A percentile compares a stretch with the other conserved stretches of the same genome.
These are phyloP conservation scores for Lepidurus arcticus DNA, from an alignment of 1,140 invertebrate species.

Conservation along the genomic window DNA sequence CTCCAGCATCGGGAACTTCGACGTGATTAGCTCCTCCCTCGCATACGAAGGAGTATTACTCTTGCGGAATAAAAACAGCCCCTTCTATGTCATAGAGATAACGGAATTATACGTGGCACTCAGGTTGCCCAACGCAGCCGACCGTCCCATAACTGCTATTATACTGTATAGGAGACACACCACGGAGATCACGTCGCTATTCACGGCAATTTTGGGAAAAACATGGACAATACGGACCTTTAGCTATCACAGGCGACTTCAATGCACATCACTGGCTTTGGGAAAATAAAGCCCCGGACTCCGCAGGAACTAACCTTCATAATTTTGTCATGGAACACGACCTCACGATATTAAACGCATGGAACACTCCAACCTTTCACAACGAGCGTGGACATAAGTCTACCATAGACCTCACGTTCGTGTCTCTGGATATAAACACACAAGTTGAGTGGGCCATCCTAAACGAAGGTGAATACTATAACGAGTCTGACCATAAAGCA, in stretches of 20 bases:
- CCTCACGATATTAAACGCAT: neutral
- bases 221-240: neutral
- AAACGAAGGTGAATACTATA: too few relatives aligned
- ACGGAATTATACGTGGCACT: constrained; percentile 7
- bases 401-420: too few relatives aligned
- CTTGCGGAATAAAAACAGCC: neutral
- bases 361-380: constrained; percentile 20
- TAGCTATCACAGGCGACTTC: constrained; percentile 25
- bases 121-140: neutral
- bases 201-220: neutral
- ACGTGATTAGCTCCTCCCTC: neutral
- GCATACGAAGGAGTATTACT: neutral
- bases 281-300: neutral
- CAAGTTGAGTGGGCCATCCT: too few relatives aligned
- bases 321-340: constrained; percentile 16
- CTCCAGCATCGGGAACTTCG: neutral
- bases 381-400: too few relatives aligned
- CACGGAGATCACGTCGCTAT: too few relatives aligned
- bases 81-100: neutral
- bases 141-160: neutral
- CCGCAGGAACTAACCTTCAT: neutral
- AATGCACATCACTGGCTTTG: constrained; percentile 28
- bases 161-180: too few relatives aligned
- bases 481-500: too few relatives aligned
- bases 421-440: too few relatives aligned